phyloP scores from a whole-genome alignment of 2,113 vertebrate species.

The Tonatia bakeri region DNA sequence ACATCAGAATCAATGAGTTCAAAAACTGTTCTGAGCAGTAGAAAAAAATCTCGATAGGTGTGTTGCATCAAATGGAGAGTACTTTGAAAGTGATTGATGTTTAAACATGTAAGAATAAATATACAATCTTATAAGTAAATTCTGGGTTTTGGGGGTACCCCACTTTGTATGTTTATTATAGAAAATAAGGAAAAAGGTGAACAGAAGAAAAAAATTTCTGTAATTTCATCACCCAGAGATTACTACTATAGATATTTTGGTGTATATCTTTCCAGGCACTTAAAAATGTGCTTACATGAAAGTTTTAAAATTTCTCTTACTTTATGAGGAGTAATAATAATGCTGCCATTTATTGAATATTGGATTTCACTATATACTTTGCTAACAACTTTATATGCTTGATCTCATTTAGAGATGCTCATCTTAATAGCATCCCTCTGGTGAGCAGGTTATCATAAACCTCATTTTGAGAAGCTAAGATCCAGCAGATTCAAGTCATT shows the following conservation, averaged over 20 bases:
- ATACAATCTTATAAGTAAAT: no score
- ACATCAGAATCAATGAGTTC: no score
- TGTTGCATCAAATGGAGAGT: no score
- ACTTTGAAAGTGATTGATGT: no score
- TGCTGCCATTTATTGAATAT: not conserved
- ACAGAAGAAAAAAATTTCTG: not conserved
- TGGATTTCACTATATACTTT: not conserved
- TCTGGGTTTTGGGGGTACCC: no score
- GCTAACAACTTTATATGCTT: not conserved
- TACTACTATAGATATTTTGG: not conserved
- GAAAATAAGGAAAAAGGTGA: not conserved
- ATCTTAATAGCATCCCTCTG: not conserved
- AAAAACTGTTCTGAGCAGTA: no score
- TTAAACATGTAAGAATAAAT: no score
- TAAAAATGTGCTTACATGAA: not conserved
- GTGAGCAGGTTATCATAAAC: not conserved
- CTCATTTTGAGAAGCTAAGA: not conserved
- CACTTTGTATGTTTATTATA: not conserved
- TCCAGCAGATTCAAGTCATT: not conserved
- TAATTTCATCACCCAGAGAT: not conserved
- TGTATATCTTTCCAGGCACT: not conserved
- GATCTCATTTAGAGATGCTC: not conserved
- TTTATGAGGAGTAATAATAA: constrained; percentile 19
- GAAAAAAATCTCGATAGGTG: no score
- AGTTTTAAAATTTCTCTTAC: not conserved